Evolutionary conservation across 2,888 invertebrate species (phyloP).

Genomic region (Acronicta psi): DNA sequence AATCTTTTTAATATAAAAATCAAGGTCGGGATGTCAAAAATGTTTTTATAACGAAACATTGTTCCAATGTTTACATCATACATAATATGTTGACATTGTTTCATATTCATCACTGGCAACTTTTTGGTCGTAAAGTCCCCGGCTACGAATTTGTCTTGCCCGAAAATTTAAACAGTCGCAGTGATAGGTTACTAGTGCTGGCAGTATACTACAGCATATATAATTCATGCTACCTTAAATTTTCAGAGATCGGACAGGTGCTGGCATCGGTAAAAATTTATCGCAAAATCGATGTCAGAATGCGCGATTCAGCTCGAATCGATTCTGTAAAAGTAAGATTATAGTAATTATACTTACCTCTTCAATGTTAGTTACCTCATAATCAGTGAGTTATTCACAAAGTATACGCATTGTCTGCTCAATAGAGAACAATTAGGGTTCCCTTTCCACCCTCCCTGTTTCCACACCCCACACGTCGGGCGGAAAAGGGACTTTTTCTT

Average conservation of each 20-base stretch:
- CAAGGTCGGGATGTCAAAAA: slow-evolving; percentile 26
- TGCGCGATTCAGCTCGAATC: background rate
- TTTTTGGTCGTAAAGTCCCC: slow-evolving; percentile 16
- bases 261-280: background rate
- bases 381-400: slow-evolving; percentile 58
- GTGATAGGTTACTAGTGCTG: background rate
- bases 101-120: slow-evolving; percentile 1
- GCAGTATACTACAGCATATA: background rate
- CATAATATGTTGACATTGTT: slow-evolving; percentile 10
- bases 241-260: background rate
- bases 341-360: slow-evolving; percentile 19
- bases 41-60: slow-evolving; percentile 23
- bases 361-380: slow-evolving; percentile 35
- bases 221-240: background rate
- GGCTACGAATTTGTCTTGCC: slow-evolving; percentile 10
- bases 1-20: slow-evolving; percentile 43
- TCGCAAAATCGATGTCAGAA: background rate
- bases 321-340: slow-evolving; percentile 3
- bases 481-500: slow-evolving; percentile 69
- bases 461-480: slow-evolving; percentile 58
- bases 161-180: too few relatives aligned
- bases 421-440: slow-evolving; percentile 68
- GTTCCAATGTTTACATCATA: slow-evolving; percentile 17
- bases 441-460: slow-evolving; percentile 56
- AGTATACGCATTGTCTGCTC: slow-evolving; percentile 61